phyloP scores from a whole-genome alignment of 2,113 vertebrate genomes.

The Sporophila hypoxantha region DNA sequence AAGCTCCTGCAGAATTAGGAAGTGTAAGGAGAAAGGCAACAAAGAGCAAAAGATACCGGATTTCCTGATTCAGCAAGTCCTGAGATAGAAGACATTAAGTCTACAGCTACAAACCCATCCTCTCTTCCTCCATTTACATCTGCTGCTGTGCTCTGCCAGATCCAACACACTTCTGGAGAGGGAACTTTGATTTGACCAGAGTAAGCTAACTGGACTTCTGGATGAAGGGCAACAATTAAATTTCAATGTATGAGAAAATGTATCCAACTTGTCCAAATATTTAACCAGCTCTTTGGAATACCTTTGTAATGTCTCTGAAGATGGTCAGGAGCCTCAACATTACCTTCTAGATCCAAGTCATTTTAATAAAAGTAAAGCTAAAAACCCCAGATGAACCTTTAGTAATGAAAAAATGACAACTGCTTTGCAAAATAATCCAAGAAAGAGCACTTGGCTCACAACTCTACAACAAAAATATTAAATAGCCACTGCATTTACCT shows the following conservation, averaged over 20 bases:
- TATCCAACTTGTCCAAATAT: neutral
- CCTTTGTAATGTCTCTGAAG: neutral
- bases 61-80: neutral
- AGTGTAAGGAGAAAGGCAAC: neutral
- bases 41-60: neutral
- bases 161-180: neutral
- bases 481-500: neutral
- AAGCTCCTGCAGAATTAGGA: neutral
- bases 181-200: neutral
- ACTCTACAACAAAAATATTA: neutral
- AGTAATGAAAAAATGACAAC: neutral
- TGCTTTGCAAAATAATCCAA: neutral
- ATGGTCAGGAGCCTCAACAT: accelerated
- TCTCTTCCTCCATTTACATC: neutral
- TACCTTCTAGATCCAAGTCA: neutral
- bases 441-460: neutral
- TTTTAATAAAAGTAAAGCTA: neutral
- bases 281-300: neutral
- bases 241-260: neutral
- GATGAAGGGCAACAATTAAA: neutral
- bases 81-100: neutral
- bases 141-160: neutral
- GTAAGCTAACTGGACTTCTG: neutral
- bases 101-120: neutral
- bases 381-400: neutral